Evolutionary conservation across 2,888 invertebrate species (phyloP).

Genomic region (Camptogramma bilineatum): DNA sequence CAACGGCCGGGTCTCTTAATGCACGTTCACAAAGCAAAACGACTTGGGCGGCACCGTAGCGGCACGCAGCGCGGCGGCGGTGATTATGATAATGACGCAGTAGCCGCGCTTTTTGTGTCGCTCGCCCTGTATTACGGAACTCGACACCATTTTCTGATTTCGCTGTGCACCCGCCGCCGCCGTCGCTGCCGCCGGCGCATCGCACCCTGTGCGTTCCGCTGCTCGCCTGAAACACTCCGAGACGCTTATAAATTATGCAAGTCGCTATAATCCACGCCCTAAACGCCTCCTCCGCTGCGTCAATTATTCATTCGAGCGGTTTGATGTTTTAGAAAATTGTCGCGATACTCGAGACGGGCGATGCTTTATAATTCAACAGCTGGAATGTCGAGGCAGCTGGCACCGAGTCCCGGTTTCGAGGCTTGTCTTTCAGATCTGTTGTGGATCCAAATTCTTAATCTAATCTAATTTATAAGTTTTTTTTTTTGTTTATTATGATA

Average conservation of each 20-base stretch:
- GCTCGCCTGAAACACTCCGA: conserved; percentile 71
- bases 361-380: conserved; percentile 74
- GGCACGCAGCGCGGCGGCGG: conserved; percentile 77
- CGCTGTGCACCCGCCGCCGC: conserved; percentile 50
- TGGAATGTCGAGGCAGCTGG: conserved; percentile 69
- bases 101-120: conserved; percentile 81
- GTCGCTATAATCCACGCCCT: conserved; percentile 83
- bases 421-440: conserved; percentile 48
- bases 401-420: conserved; percentile 51
- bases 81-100: conserved; percentile 85
- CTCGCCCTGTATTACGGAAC: conserved; percentile 75
- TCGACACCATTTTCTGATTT: conserved; percentile 74
- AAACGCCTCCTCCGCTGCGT: conserved; percentile 80
- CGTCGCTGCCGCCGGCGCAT: conserved; percentile 28
- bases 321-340: conserved; percentile 85
- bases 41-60: conserved; percentile 76
- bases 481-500: background rate
- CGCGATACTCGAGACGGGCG: conserved; percentile 75
- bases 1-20: conserved; percentile 79
- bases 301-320: conserved; percentile 83
- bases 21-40: conserved; percentile 82
- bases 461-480: conserved; percentile 17
- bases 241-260: conserved; percentile 83
- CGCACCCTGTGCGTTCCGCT: conserved; percentile 55
- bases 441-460: conserved; percentile 43